Evolutionary conservation across 2,888 invertebrate species (phyloP), one percentile per base, ranked within the genome.

Genomic region (Orchesella flavescens): DNA sequence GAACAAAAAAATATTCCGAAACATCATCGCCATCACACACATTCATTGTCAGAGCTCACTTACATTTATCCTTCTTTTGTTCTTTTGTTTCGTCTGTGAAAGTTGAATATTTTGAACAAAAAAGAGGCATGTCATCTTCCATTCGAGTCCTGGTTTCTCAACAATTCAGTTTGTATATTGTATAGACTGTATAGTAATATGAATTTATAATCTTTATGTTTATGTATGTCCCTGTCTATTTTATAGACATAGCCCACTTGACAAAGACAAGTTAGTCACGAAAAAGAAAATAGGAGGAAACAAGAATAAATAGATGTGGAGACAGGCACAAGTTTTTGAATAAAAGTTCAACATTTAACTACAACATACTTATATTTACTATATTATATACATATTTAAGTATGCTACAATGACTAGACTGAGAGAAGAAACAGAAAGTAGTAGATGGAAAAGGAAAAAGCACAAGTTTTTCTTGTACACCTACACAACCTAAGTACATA

Each of bases 231-330:
- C n/a, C 15, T 66, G 17, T 44, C 43, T 24, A 24, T 44, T 17
- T 59, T 59, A 65, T 23, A 65, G 63, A 34, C 63, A 65, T 34
- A n/a, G 23, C 23, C 17, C 34, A 15, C 12, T 19, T 74, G 74
- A 74, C 72, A 72, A 72, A 57, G 72, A 57, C 72, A 77, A 68
- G 68, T 44, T 76, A 55, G 53, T 59, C 55, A 59, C 49, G 63
- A 69, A 61, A 21, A 34, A 75, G 46, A 65, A 43, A 46, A 49
- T 17, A 66, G 46, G 23, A 34, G 17, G 15, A 46, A 68, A 68
- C 49, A 46, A 55, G 71, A 72, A 72, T 59, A 63, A 63, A 59
- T 43, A 74, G 46, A 74, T 59, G 24, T 65, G 79, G 17, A 57
- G 66, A 61, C 34, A 72, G 24, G 10, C 49, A 17, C 49, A 57